These are phyloP conservation scores for Blastomussa wellsi DNA, from an alignment of 92 coral and sea anemone species.

Conservation along the genomic window DNA sequence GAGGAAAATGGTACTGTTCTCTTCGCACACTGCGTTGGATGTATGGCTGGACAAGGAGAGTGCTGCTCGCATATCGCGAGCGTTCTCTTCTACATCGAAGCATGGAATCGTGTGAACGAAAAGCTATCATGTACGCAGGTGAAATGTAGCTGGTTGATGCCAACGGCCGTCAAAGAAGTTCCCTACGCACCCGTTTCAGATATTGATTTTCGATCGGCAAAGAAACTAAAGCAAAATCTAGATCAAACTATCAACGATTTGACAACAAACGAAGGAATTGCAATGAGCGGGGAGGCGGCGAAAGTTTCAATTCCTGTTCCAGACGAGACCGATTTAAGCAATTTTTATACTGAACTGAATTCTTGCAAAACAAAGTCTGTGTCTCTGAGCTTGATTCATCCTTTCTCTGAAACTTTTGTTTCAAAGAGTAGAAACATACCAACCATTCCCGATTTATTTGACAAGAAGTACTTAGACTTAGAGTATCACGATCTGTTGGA, in stretches of 20 bases:
- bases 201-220: background rate
- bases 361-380: slow-evolving; percentile 59
- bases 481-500: slow-evolving; percentile 58
- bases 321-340: slow-evolving; percentile 29
- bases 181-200: background rate
- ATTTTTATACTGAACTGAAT: slow-evolving; percentile 48
- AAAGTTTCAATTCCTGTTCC: slow-evolving; percentile 29
- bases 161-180: background rate
- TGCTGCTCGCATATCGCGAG: slow-evolving; percentile 66
- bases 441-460: slow-evolving; percentile 56
- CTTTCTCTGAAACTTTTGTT: slow-evolving; percentile 64
- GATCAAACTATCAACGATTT: slow-evolving; percentile 16
- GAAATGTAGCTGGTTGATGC: background rate
- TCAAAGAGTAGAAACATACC: slow-evolving; percentile 55
- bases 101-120: too few species aligned
- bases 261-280: slow-evolving; percentile 23
- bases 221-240: background rate
- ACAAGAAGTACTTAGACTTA: slow-evolving; percentile 55
- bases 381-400: slow-evolving; percentile 52
- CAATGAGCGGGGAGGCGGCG: slow-evolving; percentile 23
- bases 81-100: slow-evolving; percentile 39
- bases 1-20: slow-evolving; percentile 54
- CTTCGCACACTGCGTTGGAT: slow-evolving; percentile 52
- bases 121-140: background rate
- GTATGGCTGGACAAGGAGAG: slow-evolving; percentile 70